A percentile compares a stretch with the other conserved stretches of the same genome.
These are phyloP conservation scores for Melinopterus prodromus DNA, from an alignment of 2,888 invertebrate species.

Conservation along the genomic window DNA sequence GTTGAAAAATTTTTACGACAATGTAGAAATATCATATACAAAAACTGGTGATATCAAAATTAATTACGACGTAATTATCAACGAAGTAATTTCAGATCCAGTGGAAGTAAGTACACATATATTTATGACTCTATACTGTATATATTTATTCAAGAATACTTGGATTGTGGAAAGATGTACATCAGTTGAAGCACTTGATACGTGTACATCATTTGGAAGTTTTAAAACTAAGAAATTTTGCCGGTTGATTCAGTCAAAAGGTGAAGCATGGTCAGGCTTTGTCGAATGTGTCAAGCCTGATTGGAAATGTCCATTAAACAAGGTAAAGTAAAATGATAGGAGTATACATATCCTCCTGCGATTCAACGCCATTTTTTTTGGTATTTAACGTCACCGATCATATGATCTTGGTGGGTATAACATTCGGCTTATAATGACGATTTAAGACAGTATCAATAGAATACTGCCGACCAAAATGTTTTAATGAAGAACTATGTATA, in stretches of 20 bases:
- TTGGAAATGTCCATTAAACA: constrained; percentile 34
- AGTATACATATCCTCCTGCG: too few relatives aligned
- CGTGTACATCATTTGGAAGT: constrained; percentile 32
- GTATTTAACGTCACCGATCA: too few relatives aligned
- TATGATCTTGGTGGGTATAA: too few relatives aligned
- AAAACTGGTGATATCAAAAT: constrained; percentile 22
- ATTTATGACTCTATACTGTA: not conserved
- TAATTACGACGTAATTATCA: constrained; percentile 32
- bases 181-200: constrained; percentile 32
- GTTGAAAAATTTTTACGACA: constrained; percentile 5
- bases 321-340: constrained; percentile 25
- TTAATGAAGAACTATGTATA: too few relatives aligned
- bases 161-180: constrained; percentile 36
- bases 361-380: too few relatives aligned
- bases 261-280: constrained; percentile 32
- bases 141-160: constrained; percentile 27
- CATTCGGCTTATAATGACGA: too few relatives aligned
- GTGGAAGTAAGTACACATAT: constrained; percentile 25
- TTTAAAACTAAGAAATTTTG: constrained; percentile 34
- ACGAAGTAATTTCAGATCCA: constrained; percentile 25
- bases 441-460: too few relatives aligned
- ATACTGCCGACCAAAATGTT: too few relatives aligned
- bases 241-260: constrained; percentile 17
- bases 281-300: constrained; percentile 31
- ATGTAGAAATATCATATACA: constrained; percentile 1